Percentiles rank a stretch among this genome's conserved stretches.
Evolutionary conservation across 2,113 vertebrate genomes (phyloP).

Genomic region (Hiodon tergisus): DNA sequence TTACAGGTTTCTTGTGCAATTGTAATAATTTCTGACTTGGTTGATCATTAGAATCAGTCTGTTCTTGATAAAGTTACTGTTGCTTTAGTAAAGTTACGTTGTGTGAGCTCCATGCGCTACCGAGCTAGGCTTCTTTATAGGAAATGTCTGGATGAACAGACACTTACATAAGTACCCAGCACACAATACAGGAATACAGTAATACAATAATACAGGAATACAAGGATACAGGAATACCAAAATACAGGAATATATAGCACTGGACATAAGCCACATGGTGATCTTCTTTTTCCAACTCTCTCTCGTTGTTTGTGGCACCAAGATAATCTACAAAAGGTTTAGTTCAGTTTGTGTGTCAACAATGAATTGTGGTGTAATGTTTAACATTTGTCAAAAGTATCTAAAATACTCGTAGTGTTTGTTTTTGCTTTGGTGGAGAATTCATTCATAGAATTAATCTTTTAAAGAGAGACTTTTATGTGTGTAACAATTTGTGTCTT

Average conservation of each 20-base stretch:
- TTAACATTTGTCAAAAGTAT: slow-evolving; percentile 11
- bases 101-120: background rate
- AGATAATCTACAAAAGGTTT: background rate
- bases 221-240: background rate
- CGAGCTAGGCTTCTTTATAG: background rate
- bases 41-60: background rate
- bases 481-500: slow-evolving; percentile 41
- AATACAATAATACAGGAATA: background rate
- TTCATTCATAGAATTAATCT: slow-evolving; percentile 9
- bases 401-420: slow-evolving; percentile 1
- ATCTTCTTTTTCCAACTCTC: background rate
- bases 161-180: background rate
- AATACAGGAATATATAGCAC: background rate
- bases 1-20: too few relatives aligned
- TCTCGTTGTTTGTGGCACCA: slow-evolving; percentile 19
- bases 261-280: background rate
- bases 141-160: background rate
- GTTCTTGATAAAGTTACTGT: background rate
- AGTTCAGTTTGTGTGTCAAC: slow-evolving; percentile 17
- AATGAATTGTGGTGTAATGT: slow-evolving; percentile 20
- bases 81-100: background rate
- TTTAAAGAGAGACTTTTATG: slow-evolving; percentile 27
- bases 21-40: too few relatives aligned
- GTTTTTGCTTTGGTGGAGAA: background rate
- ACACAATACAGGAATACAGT: background rate